Conservation (phyloP, 2,113 vertebrate species). For the Paradisaea rubra region DNA sequence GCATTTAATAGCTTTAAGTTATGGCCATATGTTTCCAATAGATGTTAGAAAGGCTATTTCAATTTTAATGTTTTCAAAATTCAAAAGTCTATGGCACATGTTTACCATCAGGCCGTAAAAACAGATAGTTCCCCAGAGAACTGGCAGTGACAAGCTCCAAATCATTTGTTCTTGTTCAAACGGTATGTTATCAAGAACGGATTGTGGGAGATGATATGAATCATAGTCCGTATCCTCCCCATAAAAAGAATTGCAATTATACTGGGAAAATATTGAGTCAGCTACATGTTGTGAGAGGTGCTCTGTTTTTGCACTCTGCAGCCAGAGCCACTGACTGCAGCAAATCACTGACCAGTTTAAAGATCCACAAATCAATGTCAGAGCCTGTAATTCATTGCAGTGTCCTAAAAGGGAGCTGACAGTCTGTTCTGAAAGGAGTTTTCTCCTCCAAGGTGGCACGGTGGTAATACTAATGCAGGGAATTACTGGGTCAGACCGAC, state of each 20-base stretch:
- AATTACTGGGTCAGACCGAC: neutral
- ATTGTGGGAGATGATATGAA: neutral
- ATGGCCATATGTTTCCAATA: neutral
- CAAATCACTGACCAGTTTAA: neutral
- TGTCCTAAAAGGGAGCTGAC: neutral
- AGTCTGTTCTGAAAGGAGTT: neutral
- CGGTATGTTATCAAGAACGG: neutral
- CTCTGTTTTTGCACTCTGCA: neutral
- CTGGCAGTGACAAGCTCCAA: neutral
- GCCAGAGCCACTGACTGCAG: neutral
- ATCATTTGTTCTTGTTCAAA: neutral
- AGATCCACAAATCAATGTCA: conserved; percentile 21
- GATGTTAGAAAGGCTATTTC: neutral
- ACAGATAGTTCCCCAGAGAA: neutral
- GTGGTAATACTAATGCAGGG: neutral
- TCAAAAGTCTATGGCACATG: neutral
- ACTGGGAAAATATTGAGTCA: neutral
- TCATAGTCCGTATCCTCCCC: neutral
- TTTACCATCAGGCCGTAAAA: neutral
- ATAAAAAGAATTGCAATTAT: neutral
- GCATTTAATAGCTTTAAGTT: neutral
- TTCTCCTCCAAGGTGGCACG: neutral
- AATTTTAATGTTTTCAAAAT: neutral
- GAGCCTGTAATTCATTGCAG: neutral
- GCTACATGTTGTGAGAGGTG: neutral